These are phyloP conservation scores for Eriosoma lanigerum DNA, from an alignment of 1,140 invertebrate genomes.

Conservation along the genomic window DNA sequence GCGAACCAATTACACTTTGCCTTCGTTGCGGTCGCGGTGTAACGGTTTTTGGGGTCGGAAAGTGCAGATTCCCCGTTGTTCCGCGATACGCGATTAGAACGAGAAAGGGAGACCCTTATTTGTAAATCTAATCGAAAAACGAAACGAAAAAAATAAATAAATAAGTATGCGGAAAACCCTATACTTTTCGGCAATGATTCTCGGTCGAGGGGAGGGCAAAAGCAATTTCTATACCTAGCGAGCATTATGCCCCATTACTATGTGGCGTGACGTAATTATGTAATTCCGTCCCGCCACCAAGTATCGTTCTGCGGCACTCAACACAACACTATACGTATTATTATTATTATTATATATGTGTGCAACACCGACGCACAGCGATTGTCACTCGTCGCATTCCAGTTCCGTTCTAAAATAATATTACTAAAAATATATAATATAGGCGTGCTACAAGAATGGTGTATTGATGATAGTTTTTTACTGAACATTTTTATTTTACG, in stretches of 20 bases:
- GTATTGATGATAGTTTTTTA: no score
- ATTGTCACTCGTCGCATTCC: no score
- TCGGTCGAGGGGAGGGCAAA: constrained; percentile 19
- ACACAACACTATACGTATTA: no score
- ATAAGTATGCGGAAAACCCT: constrained; percentile 35
- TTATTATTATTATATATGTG: no score
- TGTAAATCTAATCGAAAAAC: constrained; percentile 52
- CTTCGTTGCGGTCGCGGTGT: not conserved
- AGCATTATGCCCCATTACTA: constrained; percentile 11
- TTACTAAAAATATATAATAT: no score
- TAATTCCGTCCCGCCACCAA: not conserved
- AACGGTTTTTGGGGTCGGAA: constrained; percentile 16
- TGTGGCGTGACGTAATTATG: constrained; percentile 30
- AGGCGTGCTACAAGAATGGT: no score
- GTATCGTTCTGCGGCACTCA: not conserved
- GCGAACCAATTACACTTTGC: constrained; percentile 45
- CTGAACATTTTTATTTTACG: no score
- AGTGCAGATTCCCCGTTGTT: constrained; percentile 39
- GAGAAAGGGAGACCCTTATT: constrained; percentile 26
- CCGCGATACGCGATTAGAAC: constrained; percentile 20
- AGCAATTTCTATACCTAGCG: constrained; percentile 43
- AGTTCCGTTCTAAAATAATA: no score
- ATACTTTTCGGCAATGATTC: constrained; percentile 30
- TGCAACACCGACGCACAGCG: no score
- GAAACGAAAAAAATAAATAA: constrained; percentile 49